A percentile compares a stretch with the other conserved stretches of the same genome.
These are phyloP conservation scores for Manduca sexta DNA, from an alignment of 1,140 invertebrate genomes.

Conservation along the genomic window DNA sequence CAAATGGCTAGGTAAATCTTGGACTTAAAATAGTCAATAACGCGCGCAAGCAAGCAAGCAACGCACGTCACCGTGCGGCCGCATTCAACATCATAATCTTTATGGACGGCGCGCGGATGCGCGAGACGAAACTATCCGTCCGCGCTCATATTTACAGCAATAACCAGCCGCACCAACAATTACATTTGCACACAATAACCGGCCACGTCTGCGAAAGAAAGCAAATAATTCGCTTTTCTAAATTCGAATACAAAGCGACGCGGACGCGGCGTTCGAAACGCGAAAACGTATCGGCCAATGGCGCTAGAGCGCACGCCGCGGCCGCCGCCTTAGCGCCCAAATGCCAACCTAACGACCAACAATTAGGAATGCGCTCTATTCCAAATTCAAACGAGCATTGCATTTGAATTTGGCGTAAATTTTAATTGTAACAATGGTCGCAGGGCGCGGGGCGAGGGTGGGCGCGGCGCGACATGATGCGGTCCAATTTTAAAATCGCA, in stretches of 20 bases:
- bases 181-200: conserved; percentile 59
- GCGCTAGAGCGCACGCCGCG: conserved; percentile 58
- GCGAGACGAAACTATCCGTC: conserved; percentile 25
- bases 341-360: conserved; percentile 57
- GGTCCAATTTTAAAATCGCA: conserved; percentile 25
- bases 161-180: conserved; percentile 40
- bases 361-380: conserved; percentile 66
- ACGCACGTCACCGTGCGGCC: conserved; percentile 17
- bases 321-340: conserved; percentile 29
- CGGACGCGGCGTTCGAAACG: conserved; percentile 40
- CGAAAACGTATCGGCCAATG: conserved; percentile 58
- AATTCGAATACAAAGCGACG: conserved; percentile 60
- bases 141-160: conserved; percentile 33
- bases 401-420: conserved; percentile 50
- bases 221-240: conserved; percentile 56
- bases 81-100: conserved; percentile 23
- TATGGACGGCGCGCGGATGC: conserved; percentile 12
- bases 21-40: conserved; percentile 18
- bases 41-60: conserved; percentile 1
- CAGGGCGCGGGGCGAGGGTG: too few relatives aligned
- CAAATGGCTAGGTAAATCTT: conserved; percentile 33
- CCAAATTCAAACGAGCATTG: conserved; percentile 42
- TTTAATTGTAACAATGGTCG: conserved; percentile 21
- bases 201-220: conserved; percentile 43
- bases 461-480: background rate